Base-by-base conservation (phyloP, 1,140 invertebrate species). In the Euwallacea similis region DNA sequence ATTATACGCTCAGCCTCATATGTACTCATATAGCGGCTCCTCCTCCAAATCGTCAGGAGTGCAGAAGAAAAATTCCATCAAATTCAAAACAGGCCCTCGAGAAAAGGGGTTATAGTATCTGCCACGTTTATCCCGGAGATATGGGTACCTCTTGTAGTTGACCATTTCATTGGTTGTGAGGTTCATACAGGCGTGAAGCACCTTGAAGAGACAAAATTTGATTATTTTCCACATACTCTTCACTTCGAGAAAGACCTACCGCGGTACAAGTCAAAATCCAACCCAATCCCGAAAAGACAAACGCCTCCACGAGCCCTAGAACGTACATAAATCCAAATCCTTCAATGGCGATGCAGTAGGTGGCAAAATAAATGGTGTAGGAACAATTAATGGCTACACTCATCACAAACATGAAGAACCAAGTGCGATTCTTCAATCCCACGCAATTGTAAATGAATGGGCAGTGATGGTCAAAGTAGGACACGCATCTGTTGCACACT, bases 401-500 rank as follows among this genome's bases (percentile, higher is more conserved):
- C 82, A 93, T 87, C 0, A 95, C 92, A 80, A 96, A 96, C 54
- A 94, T 82, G 80, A 95, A 93, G 82, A 97, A 97, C 93, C 94
- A 96, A 84, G 93, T 93, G 78, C 92, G 86, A 79, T 95, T 95
- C 53, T 88, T 86, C 15, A 94, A 82, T 2, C 93, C 93, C 8
- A 98, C 93, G 81, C 95, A 98, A 79, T 96, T 97, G 80, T 96
- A 94, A 74, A 98, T 95, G 78, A 96, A 97, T 0, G 94, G 94
- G 80, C 95, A 98, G 77, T 98, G 95, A 82, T 98, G 95, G 79
- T 98, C 95, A 76, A 97, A 97, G 79, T 95, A 93, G 0, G 90
- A 89, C 2, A 97, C 93, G 80, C 95, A 98, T 72, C 95, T 87
- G 78, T 96, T 95, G 81, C 95, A 97, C 55, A 94, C 89, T 53